Evolutionary conservation across 2,113 vertebrate species (phyloP).

Genomic region (Anguilla rostrata): DNA sequence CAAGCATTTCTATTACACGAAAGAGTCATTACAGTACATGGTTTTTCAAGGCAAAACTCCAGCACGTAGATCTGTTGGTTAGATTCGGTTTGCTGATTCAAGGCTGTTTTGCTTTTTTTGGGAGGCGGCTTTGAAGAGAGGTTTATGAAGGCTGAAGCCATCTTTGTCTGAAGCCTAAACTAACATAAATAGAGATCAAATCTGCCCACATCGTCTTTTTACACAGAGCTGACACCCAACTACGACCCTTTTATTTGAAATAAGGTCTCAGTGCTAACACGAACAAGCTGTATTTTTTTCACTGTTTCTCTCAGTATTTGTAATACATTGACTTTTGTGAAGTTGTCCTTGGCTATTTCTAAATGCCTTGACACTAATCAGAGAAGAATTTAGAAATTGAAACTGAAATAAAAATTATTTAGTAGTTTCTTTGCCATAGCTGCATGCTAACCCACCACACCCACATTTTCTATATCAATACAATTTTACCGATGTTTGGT

Average conservation of each 20-base stretch:
- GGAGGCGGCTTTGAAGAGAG: slow-evolving; percentile 43
- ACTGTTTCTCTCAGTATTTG: background rate
- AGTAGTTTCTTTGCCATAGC: too few relatives aligned
- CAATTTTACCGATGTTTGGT: too few relatives aligned
- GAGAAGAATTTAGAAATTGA: background rate
- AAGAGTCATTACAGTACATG: slow-evolving; percentile 42
- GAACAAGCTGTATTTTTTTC: background rate
- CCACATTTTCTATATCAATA: too few relatives aligned
- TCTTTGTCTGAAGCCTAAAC: slow-evolving; percentile 39
- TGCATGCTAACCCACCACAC: too few relatives aligned
- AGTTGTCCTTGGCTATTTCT: background rate
- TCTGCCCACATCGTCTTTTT: background rate
- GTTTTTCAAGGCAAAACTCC: slow-evolving; percentile 44
- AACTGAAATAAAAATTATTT: background rate
- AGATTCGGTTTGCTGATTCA: slow-evolving; percentile 40
- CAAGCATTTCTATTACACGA: slow-evolving; percentile 30
- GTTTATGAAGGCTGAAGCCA: slow-evolving; percentile 41
- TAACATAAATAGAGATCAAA: slow-evolving; percentile 27
- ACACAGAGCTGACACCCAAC: background rate
- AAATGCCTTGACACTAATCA: background rate
- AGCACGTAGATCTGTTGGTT: slow-evolving; percentile 36
- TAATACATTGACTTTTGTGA: background rate
- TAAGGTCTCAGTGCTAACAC: background rate
- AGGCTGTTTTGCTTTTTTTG: slow-evolving; percentile 46
- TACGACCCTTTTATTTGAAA: background rate